A percentile compares a stretch with the other conserved stretches of the same genome.
These are phyloP conservation scores for Papilio polyxenes DNA, from an alignment of 1,140 invertebrate species.

Conservation along the genomic window DNA sequence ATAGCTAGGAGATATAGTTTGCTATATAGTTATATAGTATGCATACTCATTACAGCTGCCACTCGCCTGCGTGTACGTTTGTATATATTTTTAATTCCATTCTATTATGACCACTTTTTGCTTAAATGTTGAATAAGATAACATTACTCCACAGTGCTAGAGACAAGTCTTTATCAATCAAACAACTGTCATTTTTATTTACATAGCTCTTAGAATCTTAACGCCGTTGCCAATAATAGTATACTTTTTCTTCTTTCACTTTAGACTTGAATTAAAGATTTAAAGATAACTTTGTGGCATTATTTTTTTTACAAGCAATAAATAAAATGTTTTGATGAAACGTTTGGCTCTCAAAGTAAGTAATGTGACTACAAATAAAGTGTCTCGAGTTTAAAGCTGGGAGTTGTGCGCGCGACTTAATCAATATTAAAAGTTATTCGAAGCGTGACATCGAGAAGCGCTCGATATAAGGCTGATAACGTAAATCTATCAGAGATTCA, in stretches of 20 bases:
- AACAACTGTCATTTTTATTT: no score
- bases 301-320: not conserved
- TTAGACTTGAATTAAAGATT: no score
- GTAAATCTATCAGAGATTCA: conserved; percentile 12
- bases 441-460: conserved; percentile 5
- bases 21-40: not conserved
- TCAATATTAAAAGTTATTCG: conserved; percentile 22
- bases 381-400: not conserved
- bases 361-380: not conserved
- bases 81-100: no score
- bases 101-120: no score
- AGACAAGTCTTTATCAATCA: no score
- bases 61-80: no score
- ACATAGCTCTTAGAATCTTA: no score
- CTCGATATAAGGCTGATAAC: not conserved
- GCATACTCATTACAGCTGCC: not conserved
- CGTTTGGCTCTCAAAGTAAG: not conserved
- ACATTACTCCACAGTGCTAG: no score
- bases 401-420: not conserved
- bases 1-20: not conserved
- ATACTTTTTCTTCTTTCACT: no score
- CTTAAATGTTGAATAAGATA: no score
- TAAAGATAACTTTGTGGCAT: no score
- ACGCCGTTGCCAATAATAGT: no score
- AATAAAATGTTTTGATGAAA: not conserved